Evolutionary conservation across 2,888 invertebrate species (phyloP).

Genomic region (Dorcus hopei): DNA sequence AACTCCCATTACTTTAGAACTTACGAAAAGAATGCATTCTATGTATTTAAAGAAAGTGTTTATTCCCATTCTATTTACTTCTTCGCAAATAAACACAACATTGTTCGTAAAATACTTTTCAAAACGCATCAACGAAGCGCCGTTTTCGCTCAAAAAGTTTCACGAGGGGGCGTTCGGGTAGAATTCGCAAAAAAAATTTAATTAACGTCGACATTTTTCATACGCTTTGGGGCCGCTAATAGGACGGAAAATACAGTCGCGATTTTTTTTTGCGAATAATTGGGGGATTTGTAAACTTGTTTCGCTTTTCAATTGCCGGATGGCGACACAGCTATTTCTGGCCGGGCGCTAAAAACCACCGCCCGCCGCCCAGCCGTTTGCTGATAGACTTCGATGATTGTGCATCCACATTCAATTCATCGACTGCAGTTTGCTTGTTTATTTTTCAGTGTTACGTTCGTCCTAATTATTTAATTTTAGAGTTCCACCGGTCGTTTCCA

Average conservation of each 20-base stretch:
- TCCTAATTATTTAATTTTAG: too few relatives aligned
- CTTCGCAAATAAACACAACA: too few relatives aligned
- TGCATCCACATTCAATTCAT: background rate
- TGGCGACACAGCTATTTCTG: conserved; percentile 17
- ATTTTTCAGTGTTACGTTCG: background rate
- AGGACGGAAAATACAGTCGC: background rate
- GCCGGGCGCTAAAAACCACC: conserved; percentile 10
- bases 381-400: conserved; percentile 16
- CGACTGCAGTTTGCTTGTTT: background rate
- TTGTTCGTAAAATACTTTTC: too few relatives aligned
- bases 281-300: conserved; percentile 15
- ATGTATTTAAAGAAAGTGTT: too few relatives aligned
- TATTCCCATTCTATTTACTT: too few relatives aligned
- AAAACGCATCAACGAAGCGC: too few relatives aligned
- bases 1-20: too few relatives aligned
- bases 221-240: background rate
- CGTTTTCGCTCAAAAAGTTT: too few relatives aligned
- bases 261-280: conserved; percentile 5
- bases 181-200: background rate
- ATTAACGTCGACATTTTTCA: background rate
- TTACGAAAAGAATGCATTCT: too few relatives aligned
- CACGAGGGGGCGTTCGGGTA: too few relatives aligned
- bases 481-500: too few relatives aligned
- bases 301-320: conserved; percentile 7
- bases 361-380: background rate